Evolutionary conservation across 1,140 invertebrate genomes (phyloP).

Genomic region (Drosophila seguyi): DNA sequence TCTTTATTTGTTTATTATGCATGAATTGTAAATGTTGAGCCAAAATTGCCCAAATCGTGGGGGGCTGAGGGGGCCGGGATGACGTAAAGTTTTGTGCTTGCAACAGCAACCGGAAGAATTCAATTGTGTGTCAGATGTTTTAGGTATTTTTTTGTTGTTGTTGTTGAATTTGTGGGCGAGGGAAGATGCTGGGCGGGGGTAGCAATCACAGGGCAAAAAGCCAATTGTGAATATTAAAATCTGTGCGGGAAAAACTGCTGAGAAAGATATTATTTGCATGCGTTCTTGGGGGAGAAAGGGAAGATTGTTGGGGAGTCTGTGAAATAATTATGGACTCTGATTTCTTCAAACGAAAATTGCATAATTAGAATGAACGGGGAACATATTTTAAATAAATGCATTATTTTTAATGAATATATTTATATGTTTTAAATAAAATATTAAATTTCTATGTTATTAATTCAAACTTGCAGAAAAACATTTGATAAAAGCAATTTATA

Average conservation of each 20-base stretch:
- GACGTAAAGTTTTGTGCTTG: conserved; percentile 63
- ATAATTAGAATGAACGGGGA: neutral
- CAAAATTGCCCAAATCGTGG: conserved; percentile 24
- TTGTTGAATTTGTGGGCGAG: neutral
- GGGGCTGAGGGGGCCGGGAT: conserved; percentile 8
- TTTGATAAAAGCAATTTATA: too few species aligned
- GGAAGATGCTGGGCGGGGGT: neutral
- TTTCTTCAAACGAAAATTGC: too few species aligned
- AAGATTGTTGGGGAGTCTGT: neutral
- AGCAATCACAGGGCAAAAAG: conserved; percentile 15
- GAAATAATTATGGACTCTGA: conserved; percentile 16
- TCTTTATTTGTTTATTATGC: conserved; percentile 80
- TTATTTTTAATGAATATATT: neutral
- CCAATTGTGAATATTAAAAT: conserved; percentile 71
- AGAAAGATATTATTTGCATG: conserved; percentile 39
- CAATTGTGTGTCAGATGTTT: conserved; percentile 75
- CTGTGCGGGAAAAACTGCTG: conserved; percentile 21
- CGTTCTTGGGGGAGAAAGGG: neutral
- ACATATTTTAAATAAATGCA: neutral
- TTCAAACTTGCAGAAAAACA: too few species aligned
- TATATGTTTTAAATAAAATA: neutral
- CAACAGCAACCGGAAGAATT: conserved; percentile 76
- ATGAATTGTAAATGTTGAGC: conserved; percentile 74
- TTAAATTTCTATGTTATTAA: too few species aligned
- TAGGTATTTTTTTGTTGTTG: conserved; percentile 13